phyloP scores from a whole-genome alignment of 2,888 invertebrate genomes.

The Drosophila greeni region DNA sequence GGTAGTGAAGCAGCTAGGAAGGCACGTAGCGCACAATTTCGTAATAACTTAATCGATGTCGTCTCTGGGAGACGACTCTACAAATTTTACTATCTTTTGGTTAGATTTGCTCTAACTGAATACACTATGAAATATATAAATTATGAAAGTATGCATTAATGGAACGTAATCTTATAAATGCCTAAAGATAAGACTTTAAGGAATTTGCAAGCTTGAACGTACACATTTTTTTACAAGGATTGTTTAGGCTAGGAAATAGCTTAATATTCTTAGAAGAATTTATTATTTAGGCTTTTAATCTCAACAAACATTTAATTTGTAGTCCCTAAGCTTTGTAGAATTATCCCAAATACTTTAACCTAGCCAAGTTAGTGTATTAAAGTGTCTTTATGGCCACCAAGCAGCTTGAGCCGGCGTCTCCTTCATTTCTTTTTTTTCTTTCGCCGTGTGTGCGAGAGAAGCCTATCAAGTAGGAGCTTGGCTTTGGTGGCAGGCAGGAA shows the following conservation, averaged over 20 bases:
- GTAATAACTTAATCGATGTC: constrained; percentile 76
- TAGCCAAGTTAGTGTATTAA: constrained; percentile 2
- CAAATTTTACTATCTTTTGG: constrained; percentile 56
- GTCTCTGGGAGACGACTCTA: constrained; percentile 53
- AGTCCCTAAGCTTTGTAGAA: background rate
- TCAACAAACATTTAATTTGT: background rate
- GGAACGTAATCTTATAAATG: too few relatives aligned
- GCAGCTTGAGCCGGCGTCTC: constrained; percentile 11
- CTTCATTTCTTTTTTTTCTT: constrained; percentile 31
- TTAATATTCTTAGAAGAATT: too few relatives aligned
- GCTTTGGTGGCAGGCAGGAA: constrained; percentile 65
- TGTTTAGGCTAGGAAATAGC: background rate
- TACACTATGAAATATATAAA: background rate
- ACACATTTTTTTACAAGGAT: background rate
- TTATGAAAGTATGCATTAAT: background rate
- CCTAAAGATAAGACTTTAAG: too few relatives aligned
- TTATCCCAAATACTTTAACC: background rate
- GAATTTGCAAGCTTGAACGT: background rate
- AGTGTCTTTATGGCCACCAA: background rate
- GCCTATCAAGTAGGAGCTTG: constrained; percentile 61
- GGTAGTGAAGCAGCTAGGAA: constrained; percentile 21
- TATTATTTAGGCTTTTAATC: too few relatives aligned
- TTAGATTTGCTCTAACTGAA: constrained; percentile 20
- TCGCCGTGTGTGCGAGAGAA: constrained; percentile 34
- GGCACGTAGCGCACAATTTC: constrained; percentile 68